These are phyloP conservation scores for Brachionus sp. DNA, from an alignment of 1,140 invertebrate species.

Conservation along the genomic window DNA sequence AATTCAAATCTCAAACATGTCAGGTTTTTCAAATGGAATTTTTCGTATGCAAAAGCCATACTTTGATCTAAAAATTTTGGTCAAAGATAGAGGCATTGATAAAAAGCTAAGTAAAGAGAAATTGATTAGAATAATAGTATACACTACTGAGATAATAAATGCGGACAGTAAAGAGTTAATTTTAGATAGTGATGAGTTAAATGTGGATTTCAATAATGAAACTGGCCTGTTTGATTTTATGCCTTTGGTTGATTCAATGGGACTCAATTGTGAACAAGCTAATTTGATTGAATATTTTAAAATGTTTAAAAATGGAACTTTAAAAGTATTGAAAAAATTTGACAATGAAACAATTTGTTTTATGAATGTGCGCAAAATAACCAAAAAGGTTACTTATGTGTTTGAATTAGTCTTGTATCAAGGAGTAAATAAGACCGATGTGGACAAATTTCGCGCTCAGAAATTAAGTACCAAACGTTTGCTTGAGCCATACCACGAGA, in stretches of 20 bases:
- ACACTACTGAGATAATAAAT: not conserved
- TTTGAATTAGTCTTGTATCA: not conserved
- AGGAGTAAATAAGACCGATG: not conserved
- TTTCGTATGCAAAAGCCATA: not conserved
- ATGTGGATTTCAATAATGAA: slow-evolving; percentile 2
- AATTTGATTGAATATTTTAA: slow-evolving; percentile 10
- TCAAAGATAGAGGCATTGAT: not conserved
- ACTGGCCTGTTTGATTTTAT: not conserved
- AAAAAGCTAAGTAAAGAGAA: not conserved
- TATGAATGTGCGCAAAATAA: not conserved
- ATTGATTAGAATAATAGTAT: not conserved
- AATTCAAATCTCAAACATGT: not conserved
- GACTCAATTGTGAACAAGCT: slow-evolving; percentile 7
- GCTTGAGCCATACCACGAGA: not conserved
- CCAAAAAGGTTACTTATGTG: not conserved
- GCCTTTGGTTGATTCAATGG: not conserved
- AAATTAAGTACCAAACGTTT: not conserved
- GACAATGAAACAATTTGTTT: slow-evolving; percentile 4
- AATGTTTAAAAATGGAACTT: not conserved
- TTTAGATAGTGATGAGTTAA: not conserved
- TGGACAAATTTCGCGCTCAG: not conserved
- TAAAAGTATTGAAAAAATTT: not conserved
- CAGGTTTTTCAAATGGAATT: not conserved
- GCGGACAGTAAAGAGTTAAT: not conserved
- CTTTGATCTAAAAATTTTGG: not conserved